Percentiles rank a stretch among this genome's conserved stretches.
Evolutionary conservation across 2,888 invertebrate genomes (phyloP).

Genomic region (Mamestra brassicae): DNA sequence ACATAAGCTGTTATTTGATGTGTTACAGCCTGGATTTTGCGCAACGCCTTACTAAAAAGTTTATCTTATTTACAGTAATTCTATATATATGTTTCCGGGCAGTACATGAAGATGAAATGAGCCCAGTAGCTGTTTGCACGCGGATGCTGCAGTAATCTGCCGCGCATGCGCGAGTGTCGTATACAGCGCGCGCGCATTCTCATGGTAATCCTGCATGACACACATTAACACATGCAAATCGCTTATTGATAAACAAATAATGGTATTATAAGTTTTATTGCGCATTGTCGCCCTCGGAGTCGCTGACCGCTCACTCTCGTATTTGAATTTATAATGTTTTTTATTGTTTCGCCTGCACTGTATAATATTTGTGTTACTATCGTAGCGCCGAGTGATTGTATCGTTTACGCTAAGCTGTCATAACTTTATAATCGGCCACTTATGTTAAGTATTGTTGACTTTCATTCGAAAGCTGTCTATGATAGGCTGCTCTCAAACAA

Average conservation of each 20-base stretch:
- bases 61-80: not conserved
- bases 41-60: no score
- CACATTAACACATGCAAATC: constrained; percentile 88
- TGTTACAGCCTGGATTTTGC: no score
- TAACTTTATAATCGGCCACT: constrained; percentile 50
- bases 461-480: not conserved
- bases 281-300: constrained; percentile 78
- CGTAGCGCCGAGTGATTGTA: constrained; percentile 35
- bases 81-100: not conserved
- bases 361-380: constrained; percentile 69
- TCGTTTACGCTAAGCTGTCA: constrained; percentile 32
- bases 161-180: constrained; percentile 35
- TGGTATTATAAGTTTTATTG: constrained; percentile 87
- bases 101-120: constrained; percentile 22
- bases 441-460: constrained; percentile 38
- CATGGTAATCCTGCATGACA: constrained; percentile 81
- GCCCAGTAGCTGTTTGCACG: not conserved
- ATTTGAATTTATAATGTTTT: constrained; percentile 83
- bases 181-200: constrained; percentile 78
- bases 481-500: not conserved
- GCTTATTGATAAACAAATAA: constrained; percentile 89
- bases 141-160: constrained; percentile 4
- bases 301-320: constrained; percentile 79
- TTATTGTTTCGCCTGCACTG: constrained; percentile 74
- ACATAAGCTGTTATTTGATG: not conserved